Evolutionary conservation across 1,140 invertebrate genomes (phyloP).

Genomic region (Drosophila equinoxialis): DNA sequence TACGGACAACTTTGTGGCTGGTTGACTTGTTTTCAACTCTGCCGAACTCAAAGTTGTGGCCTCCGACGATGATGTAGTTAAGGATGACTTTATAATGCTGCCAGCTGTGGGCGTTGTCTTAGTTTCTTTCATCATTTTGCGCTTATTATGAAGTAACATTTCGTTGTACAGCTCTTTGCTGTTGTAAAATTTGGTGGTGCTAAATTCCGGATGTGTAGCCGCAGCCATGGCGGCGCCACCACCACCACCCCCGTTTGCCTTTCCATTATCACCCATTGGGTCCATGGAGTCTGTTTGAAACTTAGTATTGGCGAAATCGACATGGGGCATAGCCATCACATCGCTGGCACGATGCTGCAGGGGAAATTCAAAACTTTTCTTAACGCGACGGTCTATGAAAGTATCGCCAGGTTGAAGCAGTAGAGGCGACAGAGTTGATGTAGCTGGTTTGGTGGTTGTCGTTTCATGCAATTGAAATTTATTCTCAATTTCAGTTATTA

Average conservation of each 20-base stretch:
- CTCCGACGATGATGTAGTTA: slow-evolving; percentile 19
- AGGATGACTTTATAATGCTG: slow-evolving; percentile 65
- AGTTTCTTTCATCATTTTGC: slow-evolving; percentile 72
- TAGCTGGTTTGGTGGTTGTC: slow-evolving; percentile 31
- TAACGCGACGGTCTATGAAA: slow-evolving; percentile 76
- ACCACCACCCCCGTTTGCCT: neutral
- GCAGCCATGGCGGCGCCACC: neutral
- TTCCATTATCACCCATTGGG: neutral
- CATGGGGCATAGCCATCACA: slow-evolving; percentile 64
- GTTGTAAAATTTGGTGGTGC: slow-evolving; percentile 82
- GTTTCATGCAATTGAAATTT: slow-evolving; percentile 77
- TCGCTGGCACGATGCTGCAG: slow-evolving; percentile 71
- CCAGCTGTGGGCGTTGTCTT: slow-evolving; percentile 28
- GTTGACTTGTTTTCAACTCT: slow-evolving; percentile 18
- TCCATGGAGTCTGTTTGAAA: slow-evolving; percentile 66
- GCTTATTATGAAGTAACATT: slow-evolving; percentile 77
- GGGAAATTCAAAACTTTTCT: slow-evolving; percentile 80
- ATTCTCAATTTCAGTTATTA: slow-evolving; percentile 79
- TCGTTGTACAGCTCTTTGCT: slow-evolving; percentile 82
- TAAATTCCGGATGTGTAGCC: slow-evolving; percentile 75
- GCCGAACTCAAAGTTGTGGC: slow-evolving; percentile 29
- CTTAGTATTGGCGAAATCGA: slow-evolving; percentile 81
- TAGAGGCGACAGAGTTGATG: slow-evolving; percentile 14
- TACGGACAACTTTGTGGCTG: slow-evolving; percentile 29
- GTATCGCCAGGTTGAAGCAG: slow-evolving; percentile 42